A percentile compares a stretch with the other conserved stretches of the same genome.
Conservation (phyloP, 2,888 invertebrate species). For the Saturnia pavonia region DNA sequence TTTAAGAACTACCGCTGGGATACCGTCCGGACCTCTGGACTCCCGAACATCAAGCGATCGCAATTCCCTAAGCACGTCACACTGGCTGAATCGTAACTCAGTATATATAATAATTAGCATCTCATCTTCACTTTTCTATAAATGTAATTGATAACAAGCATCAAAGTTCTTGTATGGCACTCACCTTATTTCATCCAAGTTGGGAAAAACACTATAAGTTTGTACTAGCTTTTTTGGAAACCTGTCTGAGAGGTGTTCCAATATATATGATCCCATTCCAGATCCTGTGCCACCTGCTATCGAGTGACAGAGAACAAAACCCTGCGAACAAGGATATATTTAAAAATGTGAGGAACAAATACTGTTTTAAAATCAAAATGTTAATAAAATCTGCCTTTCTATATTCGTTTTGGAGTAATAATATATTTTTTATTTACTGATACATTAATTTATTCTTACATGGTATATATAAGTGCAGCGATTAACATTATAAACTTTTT, state of each 20-base stretch:
- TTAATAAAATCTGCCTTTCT: no score
- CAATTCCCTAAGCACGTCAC: no score
- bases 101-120: no score
- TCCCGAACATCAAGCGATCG: no score
- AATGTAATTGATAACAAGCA: neutral
- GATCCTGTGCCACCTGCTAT: slow-evolving; percentile 99
- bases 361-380: neutral
- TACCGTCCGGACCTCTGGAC: no score
- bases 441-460: no score
- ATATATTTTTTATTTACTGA: neutral
- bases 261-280: slow-evolving; percentile 98
- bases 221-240: slow-evolving; percentile 99
- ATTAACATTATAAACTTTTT: no score
- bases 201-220: slow-evolving; percentile 99
- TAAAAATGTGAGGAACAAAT: neutral
- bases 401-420: neutral
- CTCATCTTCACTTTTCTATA: neutral
- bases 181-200: slow-evolving; percentile 95
- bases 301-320: slow-evolving; percentile 98
- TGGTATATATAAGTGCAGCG: no score
- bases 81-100: no score
- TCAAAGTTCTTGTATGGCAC: neutral
- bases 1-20: no score
- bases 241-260: slow-evolving; percentile 93
- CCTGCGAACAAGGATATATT: slow-evolving; percentile 76